These are phyloP conservation scores for Lymantria dispar DNA, from an alignment of 2,888 invertebrate species.

Conservation along the genomic window DNA sequence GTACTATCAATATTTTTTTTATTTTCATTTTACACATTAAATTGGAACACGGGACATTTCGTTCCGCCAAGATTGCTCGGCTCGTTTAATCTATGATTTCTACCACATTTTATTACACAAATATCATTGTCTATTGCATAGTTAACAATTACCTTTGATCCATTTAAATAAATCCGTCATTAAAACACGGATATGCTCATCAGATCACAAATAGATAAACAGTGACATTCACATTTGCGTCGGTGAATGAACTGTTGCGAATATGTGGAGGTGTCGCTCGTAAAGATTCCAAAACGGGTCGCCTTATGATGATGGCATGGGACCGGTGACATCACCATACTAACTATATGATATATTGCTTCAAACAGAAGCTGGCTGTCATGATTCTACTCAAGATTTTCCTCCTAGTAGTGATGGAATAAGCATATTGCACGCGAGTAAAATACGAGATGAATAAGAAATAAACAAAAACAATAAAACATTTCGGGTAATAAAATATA, in stretches of 20 bases:
- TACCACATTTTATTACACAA: neutral
- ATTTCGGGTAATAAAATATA: too few species aligned
- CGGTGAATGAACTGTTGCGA: constrained; percentile 74
- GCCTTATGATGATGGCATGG: constrained; percentile 58
- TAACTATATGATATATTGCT: constrained; percentile 43
- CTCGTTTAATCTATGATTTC: neutral
- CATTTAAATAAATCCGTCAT: constrained; percentile 26
- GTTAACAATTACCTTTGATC: constrained; percentile 11
- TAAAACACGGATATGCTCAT: constrained; percentile 35
- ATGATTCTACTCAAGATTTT: neutral
- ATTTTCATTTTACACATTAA: neutral
- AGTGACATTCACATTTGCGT: constrained; percentile 58
- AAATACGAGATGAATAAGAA: too few species aligned
- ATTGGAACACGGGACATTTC: neutral
- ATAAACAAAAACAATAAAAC: too few species aligned
- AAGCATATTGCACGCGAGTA: too few species aligned
- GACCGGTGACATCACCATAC: constrained; percentile 68
- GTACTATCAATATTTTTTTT: neutral
- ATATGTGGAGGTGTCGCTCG: constrained; percentile 76
- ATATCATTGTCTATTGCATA: neutral
- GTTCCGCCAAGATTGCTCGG: neutral
- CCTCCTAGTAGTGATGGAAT: neutral
- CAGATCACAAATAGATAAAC: constrained; percentile 54
- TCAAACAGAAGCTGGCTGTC: constrained; percentile 44
- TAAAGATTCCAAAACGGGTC: constrained; percentile 74